Conservation (phyloP, 2,888 invertebrate species). For the Bruchidius siliquastri region DNA sequence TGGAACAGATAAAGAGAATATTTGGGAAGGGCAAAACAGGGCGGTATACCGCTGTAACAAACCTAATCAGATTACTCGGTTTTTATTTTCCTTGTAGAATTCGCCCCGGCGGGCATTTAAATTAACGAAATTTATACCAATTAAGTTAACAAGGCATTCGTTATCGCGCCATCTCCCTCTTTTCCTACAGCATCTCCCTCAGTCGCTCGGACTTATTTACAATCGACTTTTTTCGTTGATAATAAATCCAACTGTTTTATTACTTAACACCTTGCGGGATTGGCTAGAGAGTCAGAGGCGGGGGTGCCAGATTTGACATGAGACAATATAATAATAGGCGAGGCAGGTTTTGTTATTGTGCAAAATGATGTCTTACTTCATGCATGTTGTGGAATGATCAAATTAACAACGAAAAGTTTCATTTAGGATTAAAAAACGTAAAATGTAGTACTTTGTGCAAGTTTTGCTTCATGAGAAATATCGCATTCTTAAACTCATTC, state of each 20-base stretch:
- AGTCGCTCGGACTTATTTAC: conserved; percentile 21
- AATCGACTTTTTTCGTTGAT: conserved; percentile 13
- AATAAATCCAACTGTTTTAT: conserved; percentile 27
- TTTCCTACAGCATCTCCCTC: neutral
- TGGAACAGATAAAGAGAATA: too few relatives aligned
- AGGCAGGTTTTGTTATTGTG: too few relatives aligned
- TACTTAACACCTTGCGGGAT: conserved; percentile 27
- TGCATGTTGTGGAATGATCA: too few relatives aligned
- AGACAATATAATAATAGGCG: too few relatives aligned
- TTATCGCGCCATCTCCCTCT: conserved; percentile 18
- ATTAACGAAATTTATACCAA: conserved; percentile 31
- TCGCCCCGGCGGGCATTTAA: conserved; percentile 23
- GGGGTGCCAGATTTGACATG: neutral
- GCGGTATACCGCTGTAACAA: neutral
- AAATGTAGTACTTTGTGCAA: too few relatives aligned
- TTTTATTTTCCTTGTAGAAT: conserved; percentile 16
- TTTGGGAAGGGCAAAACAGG: too few relatives aligned
- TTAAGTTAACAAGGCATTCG: conserved; percentile 30
- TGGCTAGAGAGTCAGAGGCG: conserved; percentile 23
- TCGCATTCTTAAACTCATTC: too few relatives aligned
- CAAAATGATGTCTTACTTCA: too few relatives aligned
- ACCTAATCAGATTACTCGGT: conserved; percentile 23
- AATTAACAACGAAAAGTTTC: too few relatives aligned
- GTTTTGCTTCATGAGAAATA: too few relatives aligned
- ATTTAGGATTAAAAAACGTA: too few relatives aligned